Conservation (phyloP, 2,888 invertebrate genomes). For the Trichopria drosophilae region DNA sequence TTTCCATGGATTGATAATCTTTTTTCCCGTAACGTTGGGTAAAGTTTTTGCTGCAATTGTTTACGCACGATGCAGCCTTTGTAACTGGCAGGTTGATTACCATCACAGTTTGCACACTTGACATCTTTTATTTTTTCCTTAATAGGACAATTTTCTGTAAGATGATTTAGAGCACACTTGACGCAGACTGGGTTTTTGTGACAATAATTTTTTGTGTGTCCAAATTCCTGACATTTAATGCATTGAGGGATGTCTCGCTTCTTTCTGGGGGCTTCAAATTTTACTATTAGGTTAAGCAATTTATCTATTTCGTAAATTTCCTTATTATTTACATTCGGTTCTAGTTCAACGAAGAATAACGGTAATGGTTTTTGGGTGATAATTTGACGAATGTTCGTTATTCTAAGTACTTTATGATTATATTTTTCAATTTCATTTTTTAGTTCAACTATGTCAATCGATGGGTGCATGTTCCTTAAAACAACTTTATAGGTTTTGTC, state of each 20-base stretch:
- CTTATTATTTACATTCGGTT: not conserved
- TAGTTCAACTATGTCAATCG: not conserved
- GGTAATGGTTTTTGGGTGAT: not conserved
- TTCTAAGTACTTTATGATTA: conserved; percentile 1
- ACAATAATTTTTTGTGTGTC: too few species aligned
- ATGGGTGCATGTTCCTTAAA: not conserved
- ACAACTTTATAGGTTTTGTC: too few species aligned
- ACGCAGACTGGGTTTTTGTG: too few species aligned
- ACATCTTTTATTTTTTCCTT: too few species aligned
- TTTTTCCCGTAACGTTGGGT: too few species aligned
- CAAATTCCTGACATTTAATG: too few species aligned
- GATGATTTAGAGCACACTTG: conserved; percentile 27
- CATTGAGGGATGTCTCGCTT: not conserved
- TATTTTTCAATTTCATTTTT: conserved; percentile 2
- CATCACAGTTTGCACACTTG: conserved; percentile 11
- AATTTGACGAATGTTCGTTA: too few species aligned
- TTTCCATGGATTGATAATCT: too few species aligned
- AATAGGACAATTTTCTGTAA: too few species aligned
- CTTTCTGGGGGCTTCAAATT: not conserved
- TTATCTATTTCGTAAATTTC: conserved; percentile 1
- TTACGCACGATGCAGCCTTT: too few species aligned
- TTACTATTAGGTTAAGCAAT: conserved; percentile 2
- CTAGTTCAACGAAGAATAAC: not conserved
- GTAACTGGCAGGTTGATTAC: conserved; percentile 37
- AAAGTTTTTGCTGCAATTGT: too few species aligned